A percentile compares a stretch with the other conserved stretches of the same genome.
Conservation (phyloP, 2,113 vertebrate genomes). For the Oncorhynchus nerka region DNA sequence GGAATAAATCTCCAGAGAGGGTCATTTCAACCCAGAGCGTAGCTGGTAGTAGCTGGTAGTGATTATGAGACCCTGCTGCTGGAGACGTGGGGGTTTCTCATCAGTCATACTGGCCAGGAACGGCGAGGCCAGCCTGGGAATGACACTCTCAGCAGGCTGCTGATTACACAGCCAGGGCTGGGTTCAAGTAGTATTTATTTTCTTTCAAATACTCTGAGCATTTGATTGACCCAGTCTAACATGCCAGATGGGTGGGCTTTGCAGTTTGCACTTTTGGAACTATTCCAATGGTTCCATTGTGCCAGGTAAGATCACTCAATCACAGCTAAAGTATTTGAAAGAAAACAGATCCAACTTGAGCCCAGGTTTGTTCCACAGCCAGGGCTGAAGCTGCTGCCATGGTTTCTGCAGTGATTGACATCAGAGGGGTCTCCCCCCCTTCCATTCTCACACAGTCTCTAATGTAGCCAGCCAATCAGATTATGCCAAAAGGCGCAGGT, state of each 20-base stretch:
- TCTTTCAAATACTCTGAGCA: too few species aligned
- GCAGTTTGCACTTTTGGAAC: too few species aligned
- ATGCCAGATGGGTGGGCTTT: too few species aligned
- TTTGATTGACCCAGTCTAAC: too few species aligned
- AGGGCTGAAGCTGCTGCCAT: constrained; percentile 37
- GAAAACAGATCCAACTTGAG: too few species aligned
- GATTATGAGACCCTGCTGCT: not conserved
- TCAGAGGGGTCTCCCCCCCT: constrained; percentile 19
- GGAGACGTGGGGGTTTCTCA: constrained; percentile 43
- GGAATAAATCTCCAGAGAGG: constrained; percentile 3
- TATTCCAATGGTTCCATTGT: too few species aligned
- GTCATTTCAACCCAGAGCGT: constrained; percentile 5
- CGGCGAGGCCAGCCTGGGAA: constrained; percentile 18
- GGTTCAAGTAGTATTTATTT: constrained; percentile 16
- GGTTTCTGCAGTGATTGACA: constrained; percentile 54
- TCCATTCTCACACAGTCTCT: constrained; percentile 24
- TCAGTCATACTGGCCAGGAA: constrained; percentile 31
- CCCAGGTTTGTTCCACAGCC: constrained; percentile 21
- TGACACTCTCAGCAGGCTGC: constrained; percentile 46
- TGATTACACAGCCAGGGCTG: constrained; percentile 52
- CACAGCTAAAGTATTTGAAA: too few species aligned
- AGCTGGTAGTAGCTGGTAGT: constrained; percentile 5
- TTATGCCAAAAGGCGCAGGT: not conserved
- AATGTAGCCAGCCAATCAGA: constrained; percentile 22
- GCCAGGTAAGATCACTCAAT: too few species aligned